Evolutionary conservation across 2,113 vertebrate species (phyloP).

Genomic region (human (Homo sapiens)): GRCh38 chr12:85349501-85350000

Average conservation of each 20-base stretch:
- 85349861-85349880: neutral
- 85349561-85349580: neutral
- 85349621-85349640: neutral
- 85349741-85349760: conserved; percentile 22
- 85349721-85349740: neutral
- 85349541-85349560: neutral
- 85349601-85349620: neutral
- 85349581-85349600: neutral
- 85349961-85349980: neutral
- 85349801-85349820: neutral
- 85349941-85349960: neutral
- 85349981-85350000: neutral
- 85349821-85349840: neutral
- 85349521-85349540: conserved; percentile 3
- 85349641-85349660: neutral
- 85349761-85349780: neutral
- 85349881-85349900: neutral
- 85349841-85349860: neutral
- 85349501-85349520: neutral
- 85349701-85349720: neutral
- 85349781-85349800: neutral
- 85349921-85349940: neutral
- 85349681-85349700: neutral
- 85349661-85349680: neutral
- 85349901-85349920: neutral